These are phyloP conservation scores for Chionodraco myersi DNA, from an alignment of 2,113 vertebrate genomes.

Conservation along the genomic window DNA sequence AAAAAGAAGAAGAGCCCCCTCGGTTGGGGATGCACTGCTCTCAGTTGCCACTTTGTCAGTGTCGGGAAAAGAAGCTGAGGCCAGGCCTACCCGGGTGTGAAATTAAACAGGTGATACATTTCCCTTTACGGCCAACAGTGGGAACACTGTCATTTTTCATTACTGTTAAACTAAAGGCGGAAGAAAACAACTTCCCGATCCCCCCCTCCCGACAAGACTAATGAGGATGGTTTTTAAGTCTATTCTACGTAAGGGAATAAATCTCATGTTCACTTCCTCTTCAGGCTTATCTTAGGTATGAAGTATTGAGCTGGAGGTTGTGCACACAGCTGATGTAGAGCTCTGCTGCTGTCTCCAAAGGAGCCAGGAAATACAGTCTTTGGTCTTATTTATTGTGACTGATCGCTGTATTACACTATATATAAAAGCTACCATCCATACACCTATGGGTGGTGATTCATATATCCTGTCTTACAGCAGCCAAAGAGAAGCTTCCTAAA, in stretches of 20 bases:
- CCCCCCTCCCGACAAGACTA: slow-evolving; percentile 71
- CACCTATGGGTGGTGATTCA: slow-evolving; percentile 10
- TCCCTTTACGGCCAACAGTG: slow-evolving; percentile 75
- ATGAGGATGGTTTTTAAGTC: slow-evolving; percentile 80
- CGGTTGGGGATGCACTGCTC: slow-evolving; percentile 72
- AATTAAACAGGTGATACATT: slow-evolving; percentile 88
- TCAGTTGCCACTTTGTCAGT: slow-evolving; percentile 78
- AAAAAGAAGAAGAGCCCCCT: slow-evolving; percentile 55
- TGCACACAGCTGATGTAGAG: slow-evolving; percentile 43
- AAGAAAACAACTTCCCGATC: slow-evolving; percentile 71
- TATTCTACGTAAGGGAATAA: slow-evolving; percentile 69
- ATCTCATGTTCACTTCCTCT: slow-evolving; percentile 66
- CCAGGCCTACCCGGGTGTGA: slow-evolving; percentile 81
- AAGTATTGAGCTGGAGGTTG: slow-evolving; percentile 40
- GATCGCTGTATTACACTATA: slow-evolving; percentile 31
- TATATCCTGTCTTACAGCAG: slow-evolving; percentile 22
- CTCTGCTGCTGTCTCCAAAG: slow-evolving; percentile 44
- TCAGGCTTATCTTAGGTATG: slow-evolving; percentile 66
- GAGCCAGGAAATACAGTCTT: slow-evolving; percentile 43
- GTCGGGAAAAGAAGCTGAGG: slow-evolving; percentile 78
- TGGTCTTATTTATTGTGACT: slow-evolving; percentile 33
- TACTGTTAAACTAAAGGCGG: slow-evolving; percentile 81
- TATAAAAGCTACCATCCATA: slow-evolving; percentile 47
- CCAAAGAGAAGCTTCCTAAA: slow-evolving; percentile 9
- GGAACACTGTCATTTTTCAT: slow-evolving; percentile 83